Base-by-base conservation (phyloP, 2,888 invertebrate genomes). In the Cephus pygmeus region DNA sequence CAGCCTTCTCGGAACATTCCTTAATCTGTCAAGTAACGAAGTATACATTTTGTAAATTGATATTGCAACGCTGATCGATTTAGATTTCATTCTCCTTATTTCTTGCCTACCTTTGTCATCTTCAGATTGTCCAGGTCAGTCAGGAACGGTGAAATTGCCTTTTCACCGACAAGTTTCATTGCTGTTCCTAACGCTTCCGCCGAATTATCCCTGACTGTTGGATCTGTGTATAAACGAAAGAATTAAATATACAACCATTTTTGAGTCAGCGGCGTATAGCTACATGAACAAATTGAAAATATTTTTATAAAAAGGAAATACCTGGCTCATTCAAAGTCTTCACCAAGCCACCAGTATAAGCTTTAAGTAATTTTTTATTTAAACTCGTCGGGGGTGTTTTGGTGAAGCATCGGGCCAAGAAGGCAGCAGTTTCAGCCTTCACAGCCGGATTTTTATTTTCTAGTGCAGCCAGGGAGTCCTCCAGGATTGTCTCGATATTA, bases 141-240 rank as follows among this genome's bases (percentile, higher is more conserved):
- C 34, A 99, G 93, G 89, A 97, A 97, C 0, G 97, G 96, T 73
- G 94, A 94, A 79, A 99, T 95, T 69, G 95, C 94, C 91, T 98
- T 98, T 88, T 99, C 99, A 1, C 98, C 97, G 15, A 99, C 96
- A 6, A 98, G 94, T 91, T 98, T 98, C 93, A 98, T 96, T 0
- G 98, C 95, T 0, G 98, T 98, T 12, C 99, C 99, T 30, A 99
- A 92, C 0, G 99, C 98, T 89, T 98, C 97, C 0, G 97, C 97
- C 0, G 98, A 96, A 79, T 96, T 96, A 89, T 99, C 99, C 86
- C 99, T 93, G 0, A 99, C 99, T 1, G 94, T 94, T 0, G 97
- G 97, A 92, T 99, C 98, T 92, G 93, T n/a, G 33, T 11, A 56
- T 56, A 23, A 35, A 73, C 34, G 15, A 71, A 73, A 36, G 76